phyloP scores from a whole-genome alignment of 2,797 vertebrate species.

The Alfaro cultratus region DNA sequence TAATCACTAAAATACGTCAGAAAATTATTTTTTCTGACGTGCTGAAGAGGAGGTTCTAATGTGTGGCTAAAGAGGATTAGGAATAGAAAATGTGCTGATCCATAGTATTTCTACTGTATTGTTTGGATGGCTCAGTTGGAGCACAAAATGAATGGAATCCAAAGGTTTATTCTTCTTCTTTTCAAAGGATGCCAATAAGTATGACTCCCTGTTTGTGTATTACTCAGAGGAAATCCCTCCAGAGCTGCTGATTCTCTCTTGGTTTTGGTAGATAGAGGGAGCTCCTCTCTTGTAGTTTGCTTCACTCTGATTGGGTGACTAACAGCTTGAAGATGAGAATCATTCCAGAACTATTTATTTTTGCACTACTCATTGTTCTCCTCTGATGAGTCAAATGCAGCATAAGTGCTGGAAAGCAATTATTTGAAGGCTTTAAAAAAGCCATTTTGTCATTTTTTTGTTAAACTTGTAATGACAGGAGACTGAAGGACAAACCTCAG shows the following conservation, averaged over 20 bases:
- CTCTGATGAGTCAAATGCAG: conserved; percentile 7
- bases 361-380: conserved; percentile 7
- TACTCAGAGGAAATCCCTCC: conserved; percentile 5
- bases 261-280: conserved; percentile 73
- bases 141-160: not conserved
- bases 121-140: not conserved
- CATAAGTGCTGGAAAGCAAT: not conserved
- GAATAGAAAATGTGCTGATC: not conserved
- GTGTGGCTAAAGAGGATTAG: not conserved
- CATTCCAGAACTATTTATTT: conserved; percentile 39
- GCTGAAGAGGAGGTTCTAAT: not conserved
- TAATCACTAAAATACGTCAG: not conserved
- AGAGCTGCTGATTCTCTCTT: conserved; percentile 41
- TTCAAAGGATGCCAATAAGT: not conserved
- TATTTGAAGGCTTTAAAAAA: not conserved
- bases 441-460: not conserved
- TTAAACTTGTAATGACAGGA: conserved; percentile 61
- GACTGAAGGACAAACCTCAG: conserved; percentile 42
- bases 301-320: conserved; percentile 25
- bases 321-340: conserved; percentile 38
- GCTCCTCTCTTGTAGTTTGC: conserved; percentile 64
- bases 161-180: not conserved
- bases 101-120: not conserved
- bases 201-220: not conserved
- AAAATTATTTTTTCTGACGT: not conserved